Evolutionary conservation across 2,113 vertebrate species (phyloP).

Genomic region (Mesoclemmys tuberculata): DNA sequence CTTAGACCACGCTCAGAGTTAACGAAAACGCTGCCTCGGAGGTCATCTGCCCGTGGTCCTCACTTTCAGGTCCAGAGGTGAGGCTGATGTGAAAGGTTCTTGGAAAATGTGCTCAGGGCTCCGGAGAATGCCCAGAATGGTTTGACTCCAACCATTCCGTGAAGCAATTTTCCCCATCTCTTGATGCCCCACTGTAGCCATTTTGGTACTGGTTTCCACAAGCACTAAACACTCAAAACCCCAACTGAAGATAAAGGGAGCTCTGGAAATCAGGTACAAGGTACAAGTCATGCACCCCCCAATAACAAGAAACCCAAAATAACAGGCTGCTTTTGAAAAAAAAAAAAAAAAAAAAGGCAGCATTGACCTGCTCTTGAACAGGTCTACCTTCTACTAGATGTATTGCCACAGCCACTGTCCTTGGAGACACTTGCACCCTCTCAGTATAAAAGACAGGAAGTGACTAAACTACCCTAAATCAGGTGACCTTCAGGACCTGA

Average conservation of each 20-base stretch:
- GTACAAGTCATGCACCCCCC: background rate
- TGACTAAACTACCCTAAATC: background rate
- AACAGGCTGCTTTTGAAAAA: background rate
- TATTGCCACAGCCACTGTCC: background rate
- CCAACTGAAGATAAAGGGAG: background rate
- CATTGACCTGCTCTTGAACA: no score
- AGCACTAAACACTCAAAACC: background rate
- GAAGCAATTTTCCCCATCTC: background rate
- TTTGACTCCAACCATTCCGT: background rate
- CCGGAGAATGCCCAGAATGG: background rate
- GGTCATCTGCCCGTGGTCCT: no score
- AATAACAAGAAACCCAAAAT: background rate
- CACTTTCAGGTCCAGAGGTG: no score
- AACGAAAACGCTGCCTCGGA: no score
- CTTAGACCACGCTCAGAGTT: background rate
- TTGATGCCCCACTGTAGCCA: no score
- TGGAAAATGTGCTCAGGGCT: background rate
- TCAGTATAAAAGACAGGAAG: background rate
- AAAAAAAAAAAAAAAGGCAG: no score
- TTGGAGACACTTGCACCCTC: background rate
- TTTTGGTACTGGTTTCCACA: background rate
- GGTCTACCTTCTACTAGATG: background rate
- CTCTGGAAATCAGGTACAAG: no score
- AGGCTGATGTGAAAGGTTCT: background rate
- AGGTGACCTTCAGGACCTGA: background rate